These are phyloP conservation scores for Potorous gilbertii DNA, from an alignment of 2,797 vertebrate species.

Conservation along the genomic window DNA sequence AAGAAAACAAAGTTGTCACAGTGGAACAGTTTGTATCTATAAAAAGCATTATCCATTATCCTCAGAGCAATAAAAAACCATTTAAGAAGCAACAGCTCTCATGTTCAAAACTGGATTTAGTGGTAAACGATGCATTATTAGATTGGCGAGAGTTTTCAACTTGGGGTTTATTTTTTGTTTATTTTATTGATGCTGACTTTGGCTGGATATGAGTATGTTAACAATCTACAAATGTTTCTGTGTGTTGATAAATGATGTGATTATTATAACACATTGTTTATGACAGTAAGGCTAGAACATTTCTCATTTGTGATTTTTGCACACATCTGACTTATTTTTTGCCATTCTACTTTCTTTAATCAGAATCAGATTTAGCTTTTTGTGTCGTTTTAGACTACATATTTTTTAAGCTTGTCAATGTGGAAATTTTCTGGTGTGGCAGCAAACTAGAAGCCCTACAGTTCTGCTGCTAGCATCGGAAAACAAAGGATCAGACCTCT, in stretches of 20 bases:
- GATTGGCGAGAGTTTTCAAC: constrained; percentile 2
- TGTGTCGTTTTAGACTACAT: constrained; percentile 14
- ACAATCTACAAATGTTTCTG: constrained; percentile 37
- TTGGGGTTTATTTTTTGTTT: constrained; percentile 26
- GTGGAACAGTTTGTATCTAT: background rate
- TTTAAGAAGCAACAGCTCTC: background rate
- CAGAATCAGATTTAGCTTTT: constrained; percentile 4
- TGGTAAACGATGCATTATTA: background rate
- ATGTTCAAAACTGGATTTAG: background rate
- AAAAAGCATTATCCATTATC: background rate
- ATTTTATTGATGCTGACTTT: constrained; percentile 41
- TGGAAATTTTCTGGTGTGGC: constrained; percentile 11
- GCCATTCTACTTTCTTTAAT: constrained; percentile 7
- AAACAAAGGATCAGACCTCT: background rate
- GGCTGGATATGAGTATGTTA: background rate
- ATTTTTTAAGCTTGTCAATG: constrained; percentile 45
- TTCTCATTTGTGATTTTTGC: constrained; percentile 32
- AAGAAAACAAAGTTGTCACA: background rate
- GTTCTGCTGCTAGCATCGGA: background rate
- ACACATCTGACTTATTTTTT: background rate
- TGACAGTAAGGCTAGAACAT: constrained; percentile 34
- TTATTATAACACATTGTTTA: constrained; percentile 10
- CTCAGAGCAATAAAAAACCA: background rate
- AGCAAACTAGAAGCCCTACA: background rate
- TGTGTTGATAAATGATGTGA: background rate